A percentile compares a stretch with the other conserved stretches of the same genome.
Evolutionary conservation across 2,797 vertebrate genomes (phyloP).

Genomic region (Gadopsis bispinosus): DNA sequence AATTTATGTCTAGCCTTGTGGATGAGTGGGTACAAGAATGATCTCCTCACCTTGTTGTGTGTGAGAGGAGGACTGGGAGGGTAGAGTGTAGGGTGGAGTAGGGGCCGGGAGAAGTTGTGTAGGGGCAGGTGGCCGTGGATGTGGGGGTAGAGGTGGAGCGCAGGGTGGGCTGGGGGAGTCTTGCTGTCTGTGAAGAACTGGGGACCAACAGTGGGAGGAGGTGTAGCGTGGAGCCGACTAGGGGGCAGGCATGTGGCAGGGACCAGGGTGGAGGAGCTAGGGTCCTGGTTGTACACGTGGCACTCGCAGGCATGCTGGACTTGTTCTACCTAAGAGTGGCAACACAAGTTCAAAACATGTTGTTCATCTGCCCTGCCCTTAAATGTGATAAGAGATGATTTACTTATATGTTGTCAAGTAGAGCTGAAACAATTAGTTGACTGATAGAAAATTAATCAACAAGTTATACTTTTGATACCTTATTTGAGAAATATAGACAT

Average conservation of each 20-base stretch:
- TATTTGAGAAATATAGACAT: background rate
- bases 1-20: background rate
- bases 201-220: slow-evolving; percentile 82
- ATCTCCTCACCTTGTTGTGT: slow-evolving; percentile 92
- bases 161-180: slow-evolving; percentile 87
- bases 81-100: slow-evolving; percentile 94
- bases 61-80: slow-evolving; percentile 92
- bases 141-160: slow-evolving; percentile 97
- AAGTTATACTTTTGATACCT: background rate
- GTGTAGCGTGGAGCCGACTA: slow-evolving; percentile 84
- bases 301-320: slow-evolving; percentile 93
- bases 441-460: background rate
- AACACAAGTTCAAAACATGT: slow-evolving; percentile 40
- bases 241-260: slow-evolving; percentile 87
- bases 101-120: slow-evolving; percentile 94
- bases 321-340: slow-evolving; percentile 86
- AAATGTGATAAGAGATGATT: too few relatives aligned
- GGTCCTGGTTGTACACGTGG: slow-evolving; percentile 96
- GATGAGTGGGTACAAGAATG: too few relatives aligned
- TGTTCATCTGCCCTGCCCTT: background rate
- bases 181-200: slow-evolving; percentile 95
- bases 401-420: background rate
- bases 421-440: background rate
- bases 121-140: slow-evolving; percentile 97
- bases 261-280: slow-evolving; percentile 81